Evolutionary conservation across 2,888 invertebrate genomes (phyloP).

Genomic region (Andrena flavipes): DNA sequence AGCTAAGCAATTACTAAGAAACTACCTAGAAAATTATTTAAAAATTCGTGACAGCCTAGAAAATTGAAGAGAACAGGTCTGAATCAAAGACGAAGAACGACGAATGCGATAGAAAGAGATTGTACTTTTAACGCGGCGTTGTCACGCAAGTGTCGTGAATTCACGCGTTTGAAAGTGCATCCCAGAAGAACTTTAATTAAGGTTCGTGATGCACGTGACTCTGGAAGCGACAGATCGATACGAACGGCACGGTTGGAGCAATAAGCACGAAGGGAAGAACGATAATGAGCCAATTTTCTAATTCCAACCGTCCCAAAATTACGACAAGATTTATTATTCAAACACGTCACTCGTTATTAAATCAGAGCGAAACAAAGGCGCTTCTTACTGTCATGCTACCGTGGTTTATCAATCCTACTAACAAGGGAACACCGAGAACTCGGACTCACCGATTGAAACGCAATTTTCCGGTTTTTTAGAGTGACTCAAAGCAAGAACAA

Average conservation of each 20-base stretch:
- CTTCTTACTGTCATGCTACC: background rate
- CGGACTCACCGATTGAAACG: too few species aligned
- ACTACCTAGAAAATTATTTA: too few species aligned
- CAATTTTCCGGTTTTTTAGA: too few species aligned
- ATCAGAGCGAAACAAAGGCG: background rate
- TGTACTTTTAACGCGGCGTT: background rate
- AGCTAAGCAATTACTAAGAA: too few species aligned
- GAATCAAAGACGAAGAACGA: too few species aligned
- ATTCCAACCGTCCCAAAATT: background rate
- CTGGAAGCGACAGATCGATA: constrained; percentile 30
- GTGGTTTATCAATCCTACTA: background rate
- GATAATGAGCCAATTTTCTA: constrained; percentile 31
- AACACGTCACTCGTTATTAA: background rate
- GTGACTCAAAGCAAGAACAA: too few species aligned
- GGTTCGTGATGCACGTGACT: constrained; percentile 24
- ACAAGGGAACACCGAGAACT: too few species aligned
- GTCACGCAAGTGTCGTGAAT: background rate
- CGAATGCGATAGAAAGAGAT: too few species aligned
- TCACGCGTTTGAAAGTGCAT: background rate
- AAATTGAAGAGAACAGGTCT: too few species aligned
- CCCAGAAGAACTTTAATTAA: constrained; percentile 26
- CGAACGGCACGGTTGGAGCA: background rate
- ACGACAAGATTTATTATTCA: background rate
- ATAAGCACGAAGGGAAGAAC: background rate
- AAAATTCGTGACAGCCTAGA: too few species aligned